phyloP scores from a whole-genome alignment of 2,797 vertebrate species.

The Micromesistius poutassou region DNA sequence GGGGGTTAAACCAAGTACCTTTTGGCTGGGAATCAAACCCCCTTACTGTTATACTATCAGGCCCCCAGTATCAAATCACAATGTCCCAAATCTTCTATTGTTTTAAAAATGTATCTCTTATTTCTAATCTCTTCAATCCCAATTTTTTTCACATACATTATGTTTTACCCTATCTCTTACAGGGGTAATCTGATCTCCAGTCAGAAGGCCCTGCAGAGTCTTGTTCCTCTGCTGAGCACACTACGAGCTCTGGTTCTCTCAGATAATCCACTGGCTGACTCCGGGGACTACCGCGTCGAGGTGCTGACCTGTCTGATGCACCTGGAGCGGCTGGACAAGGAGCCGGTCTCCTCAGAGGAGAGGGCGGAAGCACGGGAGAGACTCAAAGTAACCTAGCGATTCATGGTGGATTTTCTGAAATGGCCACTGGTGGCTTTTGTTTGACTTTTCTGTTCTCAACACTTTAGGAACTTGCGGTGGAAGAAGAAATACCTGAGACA shows the following conservation, averaged over 20 bases:
- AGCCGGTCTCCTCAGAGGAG: constrained; percentile 73
- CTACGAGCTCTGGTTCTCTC: constrained; percentile 79
- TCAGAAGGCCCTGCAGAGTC: constrained; percentile 64
- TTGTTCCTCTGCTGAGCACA: constrained; percentile 71
- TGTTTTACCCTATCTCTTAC: neutral
- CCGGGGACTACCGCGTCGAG: constrained; percentile 70
- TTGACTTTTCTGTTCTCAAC: constrained; percentile 14
- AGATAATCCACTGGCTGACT: constrained; percentile 80
- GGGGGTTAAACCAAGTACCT: neutral
- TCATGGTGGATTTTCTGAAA: neutral
- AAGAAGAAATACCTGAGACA: constrained; percentile 42
- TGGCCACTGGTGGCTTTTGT: neutral
- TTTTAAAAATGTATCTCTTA: neutral
- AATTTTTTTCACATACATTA: neutral
- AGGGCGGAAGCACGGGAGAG: constrained; percentile 65
- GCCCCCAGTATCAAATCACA: neutral
- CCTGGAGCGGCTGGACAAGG: constrained; percentile 87
- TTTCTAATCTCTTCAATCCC: neutral
- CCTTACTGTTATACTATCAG: neutral
- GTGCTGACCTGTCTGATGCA: constrained; percentile 71
- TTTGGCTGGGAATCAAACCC: neutral
- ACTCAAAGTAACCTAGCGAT: constrained; percentile 48
- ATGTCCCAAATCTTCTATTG: neutral
- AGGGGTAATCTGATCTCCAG: constrained; percentile 81
- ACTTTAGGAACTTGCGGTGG: constrained; percentile 57